Evolutionary conservation across 1,140 invertebrate species (phyloP).

Genomic region (Leptinotarsa defecta): DNA sequence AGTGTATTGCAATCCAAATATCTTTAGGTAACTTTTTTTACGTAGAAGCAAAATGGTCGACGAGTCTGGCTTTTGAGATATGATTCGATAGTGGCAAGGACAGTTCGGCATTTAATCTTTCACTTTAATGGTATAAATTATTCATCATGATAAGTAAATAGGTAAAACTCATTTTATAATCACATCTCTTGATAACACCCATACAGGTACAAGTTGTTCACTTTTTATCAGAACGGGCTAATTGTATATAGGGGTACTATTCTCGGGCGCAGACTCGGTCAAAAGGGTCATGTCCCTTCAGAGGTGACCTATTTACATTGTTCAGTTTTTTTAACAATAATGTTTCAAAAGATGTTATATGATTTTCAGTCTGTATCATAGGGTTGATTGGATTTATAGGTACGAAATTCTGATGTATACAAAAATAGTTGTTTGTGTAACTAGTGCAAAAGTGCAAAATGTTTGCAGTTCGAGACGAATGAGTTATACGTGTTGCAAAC

Average conservation of each 20-base stretch:
- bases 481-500: too few relatives aligned
- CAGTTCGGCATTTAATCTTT: constrained; percentile 44
- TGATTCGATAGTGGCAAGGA: constrained; percentile 45
- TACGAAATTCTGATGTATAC: too few relatives aligned
- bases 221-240: constrained; percentile 1
- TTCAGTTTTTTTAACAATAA: too few relatives aligned
- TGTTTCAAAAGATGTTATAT: too few relatives aligned
- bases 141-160: constrained; percentile 46
- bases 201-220: constrained; percentile 21
- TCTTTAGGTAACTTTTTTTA: constrained; percentile 32
- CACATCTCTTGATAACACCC: constrained; percentile 30
- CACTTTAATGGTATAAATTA: constrained; percentile 48
- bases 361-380: too few relatives aligned
- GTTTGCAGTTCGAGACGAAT: too few relatives aligned
- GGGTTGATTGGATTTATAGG: too few relatives aligned
- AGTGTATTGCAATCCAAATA: constrained; percentile 45
- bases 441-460: too few relatives aligned
- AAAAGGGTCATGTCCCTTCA: background rate
- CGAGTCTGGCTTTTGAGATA: constrained; percentile 40
- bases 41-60: constrained; percentile 38
- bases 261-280: background rate
- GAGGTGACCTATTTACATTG: too few relatives aligned
- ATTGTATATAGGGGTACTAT: constrained; percentile 8
- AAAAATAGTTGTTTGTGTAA: too few relatives aligned
- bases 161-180: constrained; percentile 48